Conservation (phyloP, 2,797 vertebrate species). For the Hippoglossus hippoglossus region DNA sequence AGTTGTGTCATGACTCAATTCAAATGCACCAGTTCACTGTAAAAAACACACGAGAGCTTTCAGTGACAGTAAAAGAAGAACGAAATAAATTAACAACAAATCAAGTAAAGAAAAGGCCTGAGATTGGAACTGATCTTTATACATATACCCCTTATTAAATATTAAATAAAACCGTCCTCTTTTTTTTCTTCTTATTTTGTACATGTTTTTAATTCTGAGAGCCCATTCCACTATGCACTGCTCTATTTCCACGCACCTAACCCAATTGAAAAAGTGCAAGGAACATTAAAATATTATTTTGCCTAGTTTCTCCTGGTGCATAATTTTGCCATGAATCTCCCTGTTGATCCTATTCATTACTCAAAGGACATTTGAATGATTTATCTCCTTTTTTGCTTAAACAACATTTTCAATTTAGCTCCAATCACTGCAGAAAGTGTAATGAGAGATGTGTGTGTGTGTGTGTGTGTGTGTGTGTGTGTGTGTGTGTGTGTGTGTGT, state of each 20-base stretch:
- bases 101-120: too few species aligned
- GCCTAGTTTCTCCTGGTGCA: not conserved
- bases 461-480: too few species aligned
- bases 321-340: not conserved
- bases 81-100: not conserved
- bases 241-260: too few species aligned
- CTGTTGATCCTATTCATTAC: conserved; percentile 3
- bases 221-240: too few species aligned
- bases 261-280: not conserved
- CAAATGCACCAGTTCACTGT: not conserved
- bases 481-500: too few species aligned
- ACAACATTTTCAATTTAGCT: not conserved
- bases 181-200: too few species aligned
- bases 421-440: not conserved
- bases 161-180: too few species aligned
- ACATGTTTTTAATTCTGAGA: too few species aligned
- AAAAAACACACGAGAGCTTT: not conserved
- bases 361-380: conserved; percentile 7
- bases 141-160: too few species aligned
- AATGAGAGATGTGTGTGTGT: not conserved
- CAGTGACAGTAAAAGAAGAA: too few species aligned
- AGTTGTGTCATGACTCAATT: not conserved
- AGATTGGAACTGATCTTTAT: too few species aligned
- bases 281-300: conserved; percentile 1
- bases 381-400: not conserved